Evolutionary conservation across 2,113 vertebrate genomes (phyloP).

Genomic region (Hydrochoerus hydrochaeris): DNA sequence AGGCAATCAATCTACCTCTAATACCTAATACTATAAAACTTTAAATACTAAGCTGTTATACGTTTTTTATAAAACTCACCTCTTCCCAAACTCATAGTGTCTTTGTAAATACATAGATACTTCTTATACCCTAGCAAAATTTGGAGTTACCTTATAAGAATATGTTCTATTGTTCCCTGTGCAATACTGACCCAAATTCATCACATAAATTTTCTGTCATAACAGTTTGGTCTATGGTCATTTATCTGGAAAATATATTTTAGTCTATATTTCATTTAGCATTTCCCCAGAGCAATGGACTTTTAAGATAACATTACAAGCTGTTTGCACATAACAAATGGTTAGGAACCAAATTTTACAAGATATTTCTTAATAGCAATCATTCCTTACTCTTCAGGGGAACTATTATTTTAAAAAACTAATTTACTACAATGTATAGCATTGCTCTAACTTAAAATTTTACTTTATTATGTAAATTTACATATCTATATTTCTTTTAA

Average conservation of each 20-base stretch:
- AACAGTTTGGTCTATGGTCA: constrained; percentile 31
- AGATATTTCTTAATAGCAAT: constrained; percentile 28
- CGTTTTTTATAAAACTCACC: neutral
- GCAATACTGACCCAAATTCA: constrained; percentile 53
- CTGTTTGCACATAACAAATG: constrained; percentile 64
- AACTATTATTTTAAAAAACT: constrained; percentile 37
- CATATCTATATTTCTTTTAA: neutral
- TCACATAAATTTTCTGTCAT: constrained; percentile 30
- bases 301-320: constrained; percentile 54
- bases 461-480: neutral
- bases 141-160: neutral
- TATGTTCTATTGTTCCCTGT: neutral
- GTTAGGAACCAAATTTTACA: constrained; percentile 55
- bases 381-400: neutral
- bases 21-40: neutral
- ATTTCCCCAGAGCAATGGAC: constrained; percentile 8
- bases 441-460: neutral
- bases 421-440: neutral
- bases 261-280: constrained; percentile 40
- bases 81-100: neutral
- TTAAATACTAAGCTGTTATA: neutral
- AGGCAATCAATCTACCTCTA: neutral
- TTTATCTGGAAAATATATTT: constrained; percentile 50
- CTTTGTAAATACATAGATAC: neutral
- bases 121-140: neutral